These are phyloP conservation scores for Atrichornis clamosus DNA, from an alignment of 2,113 vertebrate genomes.

Conservation along the genomic window DNA sequence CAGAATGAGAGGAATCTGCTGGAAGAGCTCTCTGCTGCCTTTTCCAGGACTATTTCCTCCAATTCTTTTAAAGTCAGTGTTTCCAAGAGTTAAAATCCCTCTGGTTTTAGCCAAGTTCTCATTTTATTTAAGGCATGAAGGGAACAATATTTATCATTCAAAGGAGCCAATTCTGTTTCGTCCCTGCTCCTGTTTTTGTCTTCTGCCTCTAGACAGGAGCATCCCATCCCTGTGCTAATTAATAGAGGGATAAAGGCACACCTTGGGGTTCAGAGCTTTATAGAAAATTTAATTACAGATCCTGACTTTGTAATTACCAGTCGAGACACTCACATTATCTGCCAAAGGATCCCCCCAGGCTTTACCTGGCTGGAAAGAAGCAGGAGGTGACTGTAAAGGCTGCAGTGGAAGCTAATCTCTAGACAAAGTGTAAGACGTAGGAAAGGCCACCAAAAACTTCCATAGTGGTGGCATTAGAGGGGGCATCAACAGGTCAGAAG, in stretches of 20 bases:
- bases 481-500: background rate
- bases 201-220: background rate
- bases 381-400: background rate
- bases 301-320: slow-evolving; percentile 23
- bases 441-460: background rate
- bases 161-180: background rate
- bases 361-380: background rate
- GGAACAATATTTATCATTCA: background rate
- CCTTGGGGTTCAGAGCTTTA: slow-evolving; percentile 23
- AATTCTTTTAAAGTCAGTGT: background rate
- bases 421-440: background rate
- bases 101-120: background rate
- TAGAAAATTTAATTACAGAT: slow-evolving; percentile 62
- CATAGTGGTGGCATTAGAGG: background rate
- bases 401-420: background rate
- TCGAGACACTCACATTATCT: background rate
- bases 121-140: background rate
- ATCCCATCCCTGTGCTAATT: background rate
- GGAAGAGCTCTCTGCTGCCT: background rate
- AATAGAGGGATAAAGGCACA: background rate
- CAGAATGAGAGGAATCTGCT: background rate
- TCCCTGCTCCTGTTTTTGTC: background rate
- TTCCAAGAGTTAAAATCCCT: background rate
- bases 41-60: background rate
- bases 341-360: background rate